A percentile compares a stretch with the other conserved stretches of the same genome.
Evolutionary conservation across 2,797 vertebrate species (phyloP).

Genomic region (Holocentrus rufus): DNA sequence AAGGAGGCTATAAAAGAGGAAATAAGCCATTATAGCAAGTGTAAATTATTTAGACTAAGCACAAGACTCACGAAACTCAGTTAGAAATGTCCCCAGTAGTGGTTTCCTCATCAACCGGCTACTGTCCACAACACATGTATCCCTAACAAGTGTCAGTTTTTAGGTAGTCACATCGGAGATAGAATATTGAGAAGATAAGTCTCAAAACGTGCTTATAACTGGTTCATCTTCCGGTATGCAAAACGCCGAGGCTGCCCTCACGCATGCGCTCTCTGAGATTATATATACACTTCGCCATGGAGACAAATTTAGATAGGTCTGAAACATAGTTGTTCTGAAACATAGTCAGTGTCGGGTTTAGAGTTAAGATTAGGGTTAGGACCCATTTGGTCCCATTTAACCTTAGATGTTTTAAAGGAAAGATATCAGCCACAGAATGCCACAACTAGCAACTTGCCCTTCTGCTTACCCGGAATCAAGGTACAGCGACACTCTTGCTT

Average conservation of each 20-base stretch:
- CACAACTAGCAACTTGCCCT: too few relatives aligned
- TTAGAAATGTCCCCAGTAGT: not conserved
- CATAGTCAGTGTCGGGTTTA: too few relatives aligned
- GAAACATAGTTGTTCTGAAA: too few relatives aligned
- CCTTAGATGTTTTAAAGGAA: too few relatives aligned
- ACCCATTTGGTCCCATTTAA: too few relatives aligned
- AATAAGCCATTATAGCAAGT: not conserved
- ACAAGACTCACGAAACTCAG: slow-evolving; percentile 9
- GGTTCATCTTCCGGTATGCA: slow-evolving; percentile 15
- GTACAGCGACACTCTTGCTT: slow-evolving; percentile 37
- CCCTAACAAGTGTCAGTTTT: slow-evolving; percentile 56
- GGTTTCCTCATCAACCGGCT: slow-evolving; percentile 30
- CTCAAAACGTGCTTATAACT: not conserved
- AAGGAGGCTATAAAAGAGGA: not conserved
- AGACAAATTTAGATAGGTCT: too few relatives aligned
- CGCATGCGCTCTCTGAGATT: not conserved
- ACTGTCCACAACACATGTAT: slow-evolving; percentile 35
- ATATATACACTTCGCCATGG: too few relatives aligned
- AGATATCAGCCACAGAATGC: not conserved
- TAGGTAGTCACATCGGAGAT: slow-evolving; percentile 13
- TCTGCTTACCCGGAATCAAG: not conserved
- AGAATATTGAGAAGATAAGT: not conserved
- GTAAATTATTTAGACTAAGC: not conserved
- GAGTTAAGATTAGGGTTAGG: not conserved
- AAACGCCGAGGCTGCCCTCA: not conserved